phyloP scores from a whole-genome alignment of 2,113 vertebrate genomes.

The Ophthalmotilapia sp. region DNA sequence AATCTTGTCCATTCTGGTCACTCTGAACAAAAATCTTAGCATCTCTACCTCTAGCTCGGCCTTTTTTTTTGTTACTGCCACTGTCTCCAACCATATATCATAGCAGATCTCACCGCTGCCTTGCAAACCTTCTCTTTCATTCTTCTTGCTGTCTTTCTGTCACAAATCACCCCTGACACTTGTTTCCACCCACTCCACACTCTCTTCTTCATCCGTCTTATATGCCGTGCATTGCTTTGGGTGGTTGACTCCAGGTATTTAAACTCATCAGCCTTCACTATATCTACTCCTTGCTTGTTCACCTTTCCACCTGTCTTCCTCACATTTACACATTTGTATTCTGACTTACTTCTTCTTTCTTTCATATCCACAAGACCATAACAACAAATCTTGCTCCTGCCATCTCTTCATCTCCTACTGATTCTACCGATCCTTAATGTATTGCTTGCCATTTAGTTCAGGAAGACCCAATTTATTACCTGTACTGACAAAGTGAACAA shows the following conservation, averaged over 20 bases:
- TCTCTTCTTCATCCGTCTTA: background rate
- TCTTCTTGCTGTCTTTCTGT: background rate
- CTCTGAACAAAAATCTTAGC: background rate
- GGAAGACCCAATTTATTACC: background rate
- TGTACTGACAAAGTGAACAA: background rate
- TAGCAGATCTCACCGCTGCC: background rate
- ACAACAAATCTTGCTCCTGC: background rate
- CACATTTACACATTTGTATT: background rate
- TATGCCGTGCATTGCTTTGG: background rate
- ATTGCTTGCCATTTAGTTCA: background rate
- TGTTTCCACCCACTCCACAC: background rate
- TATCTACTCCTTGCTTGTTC: background rate
- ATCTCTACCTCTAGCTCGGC: background rate
- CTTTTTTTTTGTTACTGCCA: background rate
- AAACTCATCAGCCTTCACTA: background rate
- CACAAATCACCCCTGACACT: background rate
- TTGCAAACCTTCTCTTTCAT: background rate
- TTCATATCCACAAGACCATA: background rate
- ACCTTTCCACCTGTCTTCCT: background rate
- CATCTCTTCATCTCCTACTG: background rate
- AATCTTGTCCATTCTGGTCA: background rate
- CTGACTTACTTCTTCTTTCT: background rate
- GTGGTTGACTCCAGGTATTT: background rate
- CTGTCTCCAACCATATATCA: background rate
- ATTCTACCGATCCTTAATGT: background rate